Evolutionary conservation across 2,888 invertebrate species (phyloP), one percentile per base, ranked within the genome.

Genomic region (Drosophila algonquin): DNA sequence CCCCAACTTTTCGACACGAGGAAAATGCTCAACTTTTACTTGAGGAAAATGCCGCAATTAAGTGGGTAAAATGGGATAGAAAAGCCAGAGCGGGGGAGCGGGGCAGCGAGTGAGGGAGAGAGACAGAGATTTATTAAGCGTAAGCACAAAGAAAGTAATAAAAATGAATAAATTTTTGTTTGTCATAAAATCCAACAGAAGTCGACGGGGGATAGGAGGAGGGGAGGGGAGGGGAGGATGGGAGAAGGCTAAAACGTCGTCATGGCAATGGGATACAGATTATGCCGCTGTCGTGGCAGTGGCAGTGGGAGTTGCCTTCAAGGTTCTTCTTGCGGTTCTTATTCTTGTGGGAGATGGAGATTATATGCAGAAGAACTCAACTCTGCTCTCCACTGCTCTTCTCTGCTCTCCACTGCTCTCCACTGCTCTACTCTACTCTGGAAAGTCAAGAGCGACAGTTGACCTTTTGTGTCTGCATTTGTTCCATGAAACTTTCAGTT

Each of bases 111-210:
- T 6, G 30, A 16, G 10, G 27, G 47, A n/a, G 10, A 27, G 40
- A 56, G 59, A 61, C 50, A 50, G 73, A 69, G 73, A 76, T 80
- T 79, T 79, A 79, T 76, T 48, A 75, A 77, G 61, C 75, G 61
- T 60, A 61, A 75, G 70, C 68, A 46, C 65, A 61, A 75, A 68
- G 62, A 46, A 65, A 35, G n/a, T 21, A 76, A 57, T 40, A 70
- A 65, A 63, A 81, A 69, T 71, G 51, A 77, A 80, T 74, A 81
- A 78, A 73, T 80, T 70, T 74, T 58, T 63, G 59, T 68, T 78
- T 67, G 63, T 62, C 54, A 46, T 71, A 65, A 73, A 73, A 21
- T 24, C 30, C 21, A 59, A 10, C 24, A 51, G 44, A 27, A 32
- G 47, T 59, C 24, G 12, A 40, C 24, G n/a, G 30, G 24, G 21